These are phyloP conservation scores for Colius striatus DNA, from an alignment of 2,113 vertebrate species.

Conservation along the genomic window DNA sequence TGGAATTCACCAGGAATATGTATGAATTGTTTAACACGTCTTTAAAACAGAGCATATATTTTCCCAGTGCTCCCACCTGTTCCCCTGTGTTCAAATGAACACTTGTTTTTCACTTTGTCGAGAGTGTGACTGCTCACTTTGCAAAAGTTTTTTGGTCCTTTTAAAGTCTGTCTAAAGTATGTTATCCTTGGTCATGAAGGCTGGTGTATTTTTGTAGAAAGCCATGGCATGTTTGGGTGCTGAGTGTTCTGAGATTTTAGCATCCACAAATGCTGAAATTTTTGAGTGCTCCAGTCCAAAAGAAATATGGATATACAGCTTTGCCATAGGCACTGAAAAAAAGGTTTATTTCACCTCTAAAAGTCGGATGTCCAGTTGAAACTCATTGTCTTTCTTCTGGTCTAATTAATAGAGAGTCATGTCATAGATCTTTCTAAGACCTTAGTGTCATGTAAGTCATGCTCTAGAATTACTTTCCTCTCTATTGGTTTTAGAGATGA, in stretches of 20 bases:
- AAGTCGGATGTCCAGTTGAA: neutral
- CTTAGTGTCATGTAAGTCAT: neutral
- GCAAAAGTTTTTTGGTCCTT: neutral
- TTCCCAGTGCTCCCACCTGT: neutral
- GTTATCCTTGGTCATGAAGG: neutral
- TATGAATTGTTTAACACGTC: neutral
- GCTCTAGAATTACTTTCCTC: neutral
- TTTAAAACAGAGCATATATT: neutral
- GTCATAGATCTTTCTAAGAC: neutral
- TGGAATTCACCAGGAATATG: neutral
- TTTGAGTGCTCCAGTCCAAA: neutral
- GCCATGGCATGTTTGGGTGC: neutral
- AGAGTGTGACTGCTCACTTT: neutral
- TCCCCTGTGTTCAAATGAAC: neutral
- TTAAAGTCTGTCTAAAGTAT: neutral
- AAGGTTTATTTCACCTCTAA: neutral
- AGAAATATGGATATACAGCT: neutral
- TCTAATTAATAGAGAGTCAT: neutral
- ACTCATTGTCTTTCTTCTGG: neutral
- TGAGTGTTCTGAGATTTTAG: neutral
- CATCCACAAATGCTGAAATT: neutral
- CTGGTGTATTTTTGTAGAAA: neutral
- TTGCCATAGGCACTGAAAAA: neutral
- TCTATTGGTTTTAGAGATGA: neutral
- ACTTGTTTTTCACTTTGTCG: neutral